Evolutionary conservation across 2,888 invertebrate species (phyloP).

Genomic region (Lamellibrachia columna): DNA sequence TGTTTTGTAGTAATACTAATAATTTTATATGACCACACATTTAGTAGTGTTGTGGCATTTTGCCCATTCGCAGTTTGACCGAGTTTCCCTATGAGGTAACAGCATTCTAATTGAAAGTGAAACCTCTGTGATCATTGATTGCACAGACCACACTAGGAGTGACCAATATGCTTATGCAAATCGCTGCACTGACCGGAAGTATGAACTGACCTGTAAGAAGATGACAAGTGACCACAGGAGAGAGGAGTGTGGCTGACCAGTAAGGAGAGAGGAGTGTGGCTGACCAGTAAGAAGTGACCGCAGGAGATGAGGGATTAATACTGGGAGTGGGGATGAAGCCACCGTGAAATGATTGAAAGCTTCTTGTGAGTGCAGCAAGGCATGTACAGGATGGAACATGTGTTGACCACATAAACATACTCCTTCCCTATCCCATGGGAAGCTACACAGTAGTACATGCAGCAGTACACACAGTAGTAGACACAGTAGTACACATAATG

Average conservation of each 20-base stretch:
- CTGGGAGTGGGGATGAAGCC: not conserved
- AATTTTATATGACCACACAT: too few species aligned
- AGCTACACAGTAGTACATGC: not conserved
- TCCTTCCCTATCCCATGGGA: not conserved
- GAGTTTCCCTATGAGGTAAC: too few species aligned
- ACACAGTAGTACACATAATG: too few species aligned
- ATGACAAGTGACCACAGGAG: not conserved
- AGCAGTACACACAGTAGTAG: not conserved
- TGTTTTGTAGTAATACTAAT: too few species aligned
- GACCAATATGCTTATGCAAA: not conserved
- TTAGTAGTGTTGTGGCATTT: too few species aligned
- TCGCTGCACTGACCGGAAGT: not conserved
- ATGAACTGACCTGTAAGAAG: not conserved
- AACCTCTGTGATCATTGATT: too few species aligned
- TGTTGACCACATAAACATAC: slow-evolving; percentile 1
- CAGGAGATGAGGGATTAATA: not conserved
- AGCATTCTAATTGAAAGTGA: too few species aligned
- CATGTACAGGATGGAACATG: not conserved
- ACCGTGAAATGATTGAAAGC: slow-evolving; percentile 6
- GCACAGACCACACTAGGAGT: not conserved
- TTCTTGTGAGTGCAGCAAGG: not conserved
- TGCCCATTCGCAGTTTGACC: too few species aligned
- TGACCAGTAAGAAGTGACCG: not conserved
- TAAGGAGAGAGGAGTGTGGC: not conserved
- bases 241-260: not conserved